These are phyloP conservation scores for Notothenia rossii DNA, from an alignment of 2,113 vertebrate species.

Conservation along the genomic window DNA sequence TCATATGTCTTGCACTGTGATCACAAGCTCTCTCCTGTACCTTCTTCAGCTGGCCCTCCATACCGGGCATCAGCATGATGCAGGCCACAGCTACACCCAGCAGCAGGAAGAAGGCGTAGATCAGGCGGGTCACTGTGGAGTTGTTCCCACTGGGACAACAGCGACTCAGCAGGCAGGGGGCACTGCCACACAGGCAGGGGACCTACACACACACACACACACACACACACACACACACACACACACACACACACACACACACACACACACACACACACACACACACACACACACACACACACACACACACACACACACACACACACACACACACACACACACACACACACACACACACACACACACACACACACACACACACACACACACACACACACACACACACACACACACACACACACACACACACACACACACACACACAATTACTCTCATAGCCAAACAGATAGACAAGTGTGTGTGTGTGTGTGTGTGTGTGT, in stretches of 20 bases:
- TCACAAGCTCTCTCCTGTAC: conserved; percentile 66
- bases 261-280: neutral
- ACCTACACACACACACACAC: conserved; percentile 81
- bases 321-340: neutral
- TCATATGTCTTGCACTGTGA: neutral
- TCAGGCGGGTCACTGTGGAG: conserved; percentile 95
- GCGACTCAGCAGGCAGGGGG: conserved; percentile 95
- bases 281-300: conserved; percentile 5
- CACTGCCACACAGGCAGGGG: conserved; percentile 96
- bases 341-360: neutral
- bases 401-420: neutral
- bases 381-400: neutral
- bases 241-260: neutral
- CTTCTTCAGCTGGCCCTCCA: conserved; percentile 98
- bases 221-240: neutral
- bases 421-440: neutral
- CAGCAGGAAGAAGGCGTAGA: conserved; percentile 94
- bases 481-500: no score
- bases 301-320: neutral
- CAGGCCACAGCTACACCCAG: conserved; percentile 93
- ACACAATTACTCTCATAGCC: no score
- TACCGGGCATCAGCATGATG: conserved; percentile 97
- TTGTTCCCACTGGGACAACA: conserved; percentile 98
- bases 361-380: neutral
- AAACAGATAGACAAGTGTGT: no score